Evolutionary conservation across 2,888 invertebrate species (phyloP), one percentile per base, ranked within the genome.

Genomic region (Philhelius pedissequus): DNA sequence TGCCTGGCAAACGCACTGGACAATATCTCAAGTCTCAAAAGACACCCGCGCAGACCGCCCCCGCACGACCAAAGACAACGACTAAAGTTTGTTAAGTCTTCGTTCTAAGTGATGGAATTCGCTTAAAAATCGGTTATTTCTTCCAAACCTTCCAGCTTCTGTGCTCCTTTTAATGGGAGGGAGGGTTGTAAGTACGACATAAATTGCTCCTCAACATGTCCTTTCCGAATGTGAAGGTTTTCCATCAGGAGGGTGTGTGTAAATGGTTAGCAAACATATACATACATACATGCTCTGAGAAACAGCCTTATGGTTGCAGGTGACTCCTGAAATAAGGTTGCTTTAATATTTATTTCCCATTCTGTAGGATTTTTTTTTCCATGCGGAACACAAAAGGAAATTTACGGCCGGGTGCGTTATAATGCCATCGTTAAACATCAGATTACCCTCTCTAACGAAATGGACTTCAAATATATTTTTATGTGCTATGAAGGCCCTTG

Each of bases 371-470:
- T 32, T 35, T 62, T 45, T 73, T 69, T 69, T 45, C 3, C 30
- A 15, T 68, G 22, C n/a, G 18, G 40, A 48, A 66, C 76, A 81
- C 48, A 76, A 77, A 80, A 62, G 66, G 35, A 76, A 58, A 71
- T 71, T 75, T 64, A 66, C 58, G 76, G 81, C 58, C 25, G 70
- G 70, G 76, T 76, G 81, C 76, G 50, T 75, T 58, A 75, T 75
- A 80, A 80, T 75, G 75, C 80, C 75, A 50, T 76, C 81, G 81
- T 76, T 81, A 81, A 81, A 81, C 48, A 71, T 70, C 70, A 71
- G 76, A 76, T 81, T 56, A 52, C 52, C 56, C 60, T 64, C 76
- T 58, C 70, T 35, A 66, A 58, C 70, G 30, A 71, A 66, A 52
- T 76, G 32, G 25, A 35, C 64, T 52, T 45, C 50, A 81, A 62